These are phyloP conservation scores for Paracentrotus lividus DNA, from an alignment of 53 echinoderm and acorn worm genomes.

Conservation along the genomic window DNA sequence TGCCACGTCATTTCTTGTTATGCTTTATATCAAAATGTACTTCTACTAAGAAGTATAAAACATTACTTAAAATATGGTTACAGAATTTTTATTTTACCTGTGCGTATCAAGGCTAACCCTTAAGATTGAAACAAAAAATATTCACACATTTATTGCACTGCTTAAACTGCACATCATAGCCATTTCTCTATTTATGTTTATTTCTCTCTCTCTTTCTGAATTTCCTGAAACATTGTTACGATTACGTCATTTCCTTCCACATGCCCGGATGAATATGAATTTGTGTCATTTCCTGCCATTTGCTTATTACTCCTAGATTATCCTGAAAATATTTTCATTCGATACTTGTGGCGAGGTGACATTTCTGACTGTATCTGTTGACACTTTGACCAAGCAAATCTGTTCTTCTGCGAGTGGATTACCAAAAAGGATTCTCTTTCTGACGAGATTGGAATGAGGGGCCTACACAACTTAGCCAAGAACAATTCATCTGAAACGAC, in stretches of 20 bases:
- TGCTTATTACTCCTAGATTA: constrained; percentile 40
- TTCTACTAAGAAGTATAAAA: too few relatives aligned
- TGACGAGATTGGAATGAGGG: constrained; percentile 30
- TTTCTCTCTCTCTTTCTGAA: background rate
- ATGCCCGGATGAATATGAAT: constrained; percentile 38
- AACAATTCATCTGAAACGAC: constrained; percentile 28
- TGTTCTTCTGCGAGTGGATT: background rate
- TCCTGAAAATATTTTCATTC: constrained; percentile 30
- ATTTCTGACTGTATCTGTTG: constrained; percentile 46
- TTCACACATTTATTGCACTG: too few relatives aligned
- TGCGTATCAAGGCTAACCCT: too few relatives aligned
- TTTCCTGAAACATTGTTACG: constrained; percentile 39
- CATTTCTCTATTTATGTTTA: too few relatives aligned
- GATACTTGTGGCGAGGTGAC: constrained; percentile 44
- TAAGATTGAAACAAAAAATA: too few relatives aligned
- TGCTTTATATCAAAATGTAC: too few relatives aligned
- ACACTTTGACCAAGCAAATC: constrained; percentile 52
- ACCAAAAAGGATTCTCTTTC: background rate
- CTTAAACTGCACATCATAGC: background rate
- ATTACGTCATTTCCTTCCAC: constrained; percentile 52
- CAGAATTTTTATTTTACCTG: too few relatives aligned
- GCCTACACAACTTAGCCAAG: constrained; percentile 13
- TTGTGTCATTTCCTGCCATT: constrained; percentile 47
- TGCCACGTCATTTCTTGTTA: too few relatives aligned
- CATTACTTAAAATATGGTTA: too few relatives aligned